Evolutionary conservation across 2,797 vertebrate genomes (phyloP), one percentile per base, ranked within the genome.

Genomic region (Lacerta bilineata): DNA sequence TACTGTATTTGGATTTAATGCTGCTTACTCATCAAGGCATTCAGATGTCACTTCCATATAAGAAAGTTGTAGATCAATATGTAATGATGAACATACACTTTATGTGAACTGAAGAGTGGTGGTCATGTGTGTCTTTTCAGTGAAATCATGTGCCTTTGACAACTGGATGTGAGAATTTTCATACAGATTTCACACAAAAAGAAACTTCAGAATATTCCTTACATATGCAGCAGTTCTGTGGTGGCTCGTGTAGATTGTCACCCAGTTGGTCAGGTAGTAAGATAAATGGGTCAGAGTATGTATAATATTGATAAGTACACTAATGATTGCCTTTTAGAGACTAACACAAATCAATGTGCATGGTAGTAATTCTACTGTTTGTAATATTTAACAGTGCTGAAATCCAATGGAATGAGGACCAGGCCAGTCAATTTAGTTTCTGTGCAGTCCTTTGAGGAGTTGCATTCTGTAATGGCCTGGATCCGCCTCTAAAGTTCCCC

Each of bases 401-500:
- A 90, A 77, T 87, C n/a, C 86, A 75, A 85, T 74, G 66, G 68
- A 88, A 88, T 68, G 41, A 87, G 71, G 41, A 81, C 69, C 46
- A 84, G 25, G 36, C 79, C 43, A 50, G 13, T 77, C 59, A 76
- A 41, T 75, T 75, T 66, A 69, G 86, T 84, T 84, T 90, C 90
- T 83, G 81, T 88, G 13, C 25, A 11, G 88, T 91, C 29, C 83
- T 84, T 80, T 55, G 92, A 74, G 50, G 84, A 89, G 91, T 43
- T 2, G 81, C 81, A 3, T 75, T 76, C 78, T 92, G 77, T 41
- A 11, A 82, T 88, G 87, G 83, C 71, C 81, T 64, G 81, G 83
- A 76, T 71, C 90, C 82, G 88, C 33, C 93, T 72, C 87, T 89
- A 94, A 88, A 84, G 86, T 84, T 68, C 84, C 87, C 93, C 92